Conservation (phyloP, 2,113 vertebrate species). For the Fregetta grallaria region DNA sequence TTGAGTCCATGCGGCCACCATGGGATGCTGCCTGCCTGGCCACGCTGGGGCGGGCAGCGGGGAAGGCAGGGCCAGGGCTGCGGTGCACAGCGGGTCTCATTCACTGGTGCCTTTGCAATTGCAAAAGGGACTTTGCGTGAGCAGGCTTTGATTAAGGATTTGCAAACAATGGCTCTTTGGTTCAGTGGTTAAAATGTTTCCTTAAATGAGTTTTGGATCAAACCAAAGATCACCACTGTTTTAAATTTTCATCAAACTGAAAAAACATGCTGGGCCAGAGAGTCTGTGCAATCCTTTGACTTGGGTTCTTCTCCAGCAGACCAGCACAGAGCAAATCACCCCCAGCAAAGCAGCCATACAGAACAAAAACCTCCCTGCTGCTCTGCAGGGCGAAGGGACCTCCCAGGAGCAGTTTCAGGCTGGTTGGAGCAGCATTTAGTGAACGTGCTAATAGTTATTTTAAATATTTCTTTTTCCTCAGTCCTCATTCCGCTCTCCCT, state of each 20-base stretch:
- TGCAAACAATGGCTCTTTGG: not conserved
- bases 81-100: not conserved
- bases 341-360: not conserved
- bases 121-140: not conserved
- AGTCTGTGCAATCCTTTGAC: not conserved
- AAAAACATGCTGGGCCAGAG: not conserved
- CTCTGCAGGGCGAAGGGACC: not conserved
- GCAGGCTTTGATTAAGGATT: not conserved
- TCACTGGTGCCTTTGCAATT: accelerated
- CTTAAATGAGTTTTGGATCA: not conserved
- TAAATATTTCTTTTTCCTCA: not conserved
- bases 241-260: not conserved
- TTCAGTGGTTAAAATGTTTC: not conserved
- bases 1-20: not conserved
- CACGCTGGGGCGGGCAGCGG: not conserved
- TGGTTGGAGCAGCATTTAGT: not conserved
- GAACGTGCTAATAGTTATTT: not conserved
- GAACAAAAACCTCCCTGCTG: not conserved
- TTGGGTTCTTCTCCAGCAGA: not conserved
- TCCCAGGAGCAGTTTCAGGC: not conserved
- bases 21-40: accelerated
- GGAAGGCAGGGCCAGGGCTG: not conserved
- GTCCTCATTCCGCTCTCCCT: not conserved
- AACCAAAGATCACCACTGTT: not conserved
- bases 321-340: not conserved